A percentile compares a stretch with the other conserved stretches of the same genome.
These are phyloP conservation scores for Onychomys arenicola DNA, from an alignment of 2,797 vertebrate species.

Conservation along the genomic window DNA sequence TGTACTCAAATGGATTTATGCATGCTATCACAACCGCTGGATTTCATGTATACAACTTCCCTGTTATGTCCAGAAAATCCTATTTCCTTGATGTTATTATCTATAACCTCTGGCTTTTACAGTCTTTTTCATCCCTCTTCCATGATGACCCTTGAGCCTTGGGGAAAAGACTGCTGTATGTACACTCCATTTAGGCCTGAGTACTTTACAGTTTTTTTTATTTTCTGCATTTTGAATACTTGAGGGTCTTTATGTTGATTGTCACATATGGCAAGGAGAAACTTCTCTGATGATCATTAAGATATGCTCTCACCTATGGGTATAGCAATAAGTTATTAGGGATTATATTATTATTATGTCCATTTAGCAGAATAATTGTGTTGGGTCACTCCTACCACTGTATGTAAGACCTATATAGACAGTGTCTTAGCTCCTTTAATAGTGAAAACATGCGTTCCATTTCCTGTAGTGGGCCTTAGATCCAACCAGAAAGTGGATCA, in stretches of 20 bases:
- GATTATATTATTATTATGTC: not conserved
- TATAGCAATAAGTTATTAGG: not conserved
- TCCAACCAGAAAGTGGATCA: not conserved
- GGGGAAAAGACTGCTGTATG: not conserved
- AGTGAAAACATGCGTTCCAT: not conserved
- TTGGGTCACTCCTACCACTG: fast-evolving
- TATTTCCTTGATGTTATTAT: not conserved
- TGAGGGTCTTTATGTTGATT: not conserved
- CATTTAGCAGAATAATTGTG: not conserved
- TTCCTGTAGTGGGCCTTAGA: not conserved
- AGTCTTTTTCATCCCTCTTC: not conserved
- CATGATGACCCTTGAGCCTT: not conserved
- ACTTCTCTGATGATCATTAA: not conserved
- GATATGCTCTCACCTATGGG: not conserved
- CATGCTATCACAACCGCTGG: not conserved
- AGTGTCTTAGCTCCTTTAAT: not conserved
- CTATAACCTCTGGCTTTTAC: not conserved
- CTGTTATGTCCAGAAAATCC: not conserved
- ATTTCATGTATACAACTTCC: not conserved
- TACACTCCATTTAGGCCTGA: not conserved
- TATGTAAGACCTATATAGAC: not conserved
- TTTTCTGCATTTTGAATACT: not conserved
- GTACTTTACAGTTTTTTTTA: not conserved
- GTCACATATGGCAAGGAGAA: too few species aligned
- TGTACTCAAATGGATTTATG: not conserved